Evolutionary conservation across 2,888 invertebrate species (phyloP).

Genomic region (Prenolepis imparis): DNA sequence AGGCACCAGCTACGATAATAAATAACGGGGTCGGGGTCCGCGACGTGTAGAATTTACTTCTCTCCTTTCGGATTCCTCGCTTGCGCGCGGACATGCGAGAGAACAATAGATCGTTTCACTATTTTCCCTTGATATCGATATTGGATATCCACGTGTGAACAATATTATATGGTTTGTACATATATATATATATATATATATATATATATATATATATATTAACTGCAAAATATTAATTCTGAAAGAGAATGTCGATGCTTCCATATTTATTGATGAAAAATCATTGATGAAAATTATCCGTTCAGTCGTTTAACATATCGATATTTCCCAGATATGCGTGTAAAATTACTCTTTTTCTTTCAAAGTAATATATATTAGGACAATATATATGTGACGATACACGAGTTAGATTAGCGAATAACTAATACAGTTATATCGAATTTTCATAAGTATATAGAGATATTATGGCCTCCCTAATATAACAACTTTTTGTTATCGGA

Average conservation of each 20-base stretch:
- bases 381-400: background rate
- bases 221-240: background rate
- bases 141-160: background rate
- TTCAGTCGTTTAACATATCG: background rate
- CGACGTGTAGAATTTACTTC: conserved; percentile 18
- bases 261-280: background rate
- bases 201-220: no score
- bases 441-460: background rate
- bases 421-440: background rate
- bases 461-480: background rate
- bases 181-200: no score
- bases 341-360: background rate
- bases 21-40: conserved; percentile 51
- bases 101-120: conserved; percentile 32
- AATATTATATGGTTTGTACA: background rate
- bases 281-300: background rate
- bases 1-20: conserved; percentile 45
- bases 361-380: background rate
- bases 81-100: conserved; percentile 9
- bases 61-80: conserved; percentile 33
- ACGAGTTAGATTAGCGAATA: background rate
- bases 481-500: background rate
- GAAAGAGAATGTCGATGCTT: background rate
- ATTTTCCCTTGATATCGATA: background rate
- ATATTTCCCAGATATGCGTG: background rate